phyloP scores from a whole-genome alignment of 1,140 invertebrate genomes.

The Chironomus striatipennis region DNA sequence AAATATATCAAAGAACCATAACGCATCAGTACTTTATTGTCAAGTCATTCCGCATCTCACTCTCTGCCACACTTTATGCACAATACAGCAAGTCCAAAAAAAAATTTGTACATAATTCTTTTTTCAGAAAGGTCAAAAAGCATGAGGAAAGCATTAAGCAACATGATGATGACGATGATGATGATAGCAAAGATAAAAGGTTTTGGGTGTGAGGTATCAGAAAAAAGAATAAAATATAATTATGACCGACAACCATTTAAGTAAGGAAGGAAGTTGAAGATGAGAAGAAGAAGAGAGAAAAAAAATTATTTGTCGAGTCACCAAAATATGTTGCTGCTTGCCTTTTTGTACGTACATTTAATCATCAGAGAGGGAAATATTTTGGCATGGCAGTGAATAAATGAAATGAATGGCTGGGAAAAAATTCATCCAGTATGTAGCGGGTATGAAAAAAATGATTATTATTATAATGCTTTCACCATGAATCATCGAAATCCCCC shows the following conservation, averaged over 20 bases:
- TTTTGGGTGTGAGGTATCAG: not conserved
- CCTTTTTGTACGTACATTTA: not conserved
- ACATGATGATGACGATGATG: not conserved
- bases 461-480: not conserved
- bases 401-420: not conserved
- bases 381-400: not conserved
- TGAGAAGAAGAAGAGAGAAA: not conserved
- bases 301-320: conserved; percentile 9
- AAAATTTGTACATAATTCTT: not conserved
- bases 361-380: not conserved
- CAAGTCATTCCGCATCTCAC: not conserved
- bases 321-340: conserved; percentile 6
- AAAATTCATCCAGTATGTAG: not conserved
- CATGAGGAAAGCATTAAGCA: not conserved
- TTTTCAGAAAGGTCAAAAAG: not conserved
- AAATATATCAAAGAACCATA: not conserved
- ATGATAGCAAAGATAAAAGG: not conserved
- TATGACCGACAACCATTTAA: conserved; percentile 1
- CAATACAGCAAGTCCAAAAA: not conserved
- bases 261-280: too few species aligned
- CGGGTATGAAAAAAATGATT: not conserved
- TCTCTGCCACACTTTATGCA: not conserved
- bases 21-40: conserved; percentile 7
- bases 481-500: not conserved
- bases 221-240: not conserved